Conservation (phyloP, 2,888 invertebrate genomes). For the Diarsia rubi region DNA sequence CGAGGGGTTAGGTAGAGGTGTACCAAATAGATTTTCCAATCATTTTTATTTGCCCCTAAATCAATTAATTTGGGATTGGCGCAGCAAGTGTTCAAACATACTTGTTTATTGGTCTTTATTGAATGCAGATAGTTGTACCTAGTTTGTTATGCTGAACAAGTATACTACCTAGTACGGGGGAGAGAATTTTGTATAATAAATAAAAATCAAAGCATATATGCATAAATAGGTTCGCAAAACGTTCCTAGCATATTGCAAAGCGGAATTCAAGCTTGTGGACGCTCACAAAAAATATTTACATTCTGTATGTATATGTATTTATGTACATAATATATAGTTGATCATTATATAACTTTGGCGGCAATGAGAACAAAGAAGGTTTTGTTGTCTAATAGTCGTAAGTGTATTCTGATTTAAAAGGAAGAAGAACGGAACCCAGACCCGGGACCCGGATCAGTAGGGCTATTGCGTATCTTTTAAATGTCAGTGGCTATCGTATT, state of each 20-base stretch:
- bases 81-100: neutral
- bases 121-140: neutral
- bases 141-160: neutral
- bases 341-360: neutral
- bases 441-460: too few species aligned
- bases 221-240: constrained; percentile 38
- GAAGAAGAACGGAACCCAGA: too few species aligned
- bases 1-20: too few species aligned
- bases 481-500: too few species aligned
- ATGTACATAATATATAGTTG: constrained; percentile 48
- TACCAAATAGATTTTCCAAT: too few species aligned
- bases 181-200: constrained; percentile 13
- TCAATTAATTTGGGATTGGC: neutral
- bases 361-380: constrained; percentile 7
- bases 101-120: neutral
- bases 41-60: neutral
- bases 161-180: neutral
- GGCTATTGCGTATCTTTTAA: too few species aligned
- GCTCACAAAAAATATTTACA: constrained; percentile 60
- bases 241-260: constrained; percentile 59
- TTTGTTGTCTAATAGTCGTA: neutral
- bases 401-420: too few species aligned
- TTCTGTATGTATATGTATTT: constrained; percentile 35
- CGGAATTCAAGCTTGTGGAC: constrained; percentile 48
- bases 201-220: constrained; percentile 43